Base-by-base conservation (phyloP, 2,797 vertebrate genomes). In the Apogon talboti region DNA sequence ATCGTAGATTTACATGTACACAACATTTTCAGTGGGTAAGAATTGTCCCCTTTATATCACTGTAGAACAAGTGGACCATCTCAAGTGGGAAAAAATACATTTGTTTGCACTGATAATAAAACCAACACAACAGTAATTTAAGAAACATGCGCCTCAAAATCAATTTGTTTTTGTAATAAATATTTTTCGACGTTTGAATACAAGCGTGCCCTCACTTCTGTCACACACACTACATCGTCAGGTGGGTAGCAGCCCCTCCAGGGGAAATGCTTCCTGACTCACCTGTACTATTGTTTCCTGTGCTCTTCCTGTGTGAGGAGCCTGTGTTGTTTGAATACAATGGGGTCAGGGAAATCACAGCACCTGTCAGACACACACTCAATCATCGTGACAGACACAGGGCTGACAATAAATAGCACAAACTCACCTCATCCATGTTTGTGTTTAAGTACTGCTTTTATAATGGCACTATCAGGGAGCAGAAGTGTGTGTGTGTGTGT, bases 311-410 rank as follows among this genome's bases (percentile, higher is more conserved):
- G 91, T 90, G 67, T 79, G 83, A 89, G 83, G 66, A 88, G 76
- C 50, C 74, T 57, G 72, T 88, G 86, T 87, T 90, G 90, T 88
- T 88, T 88, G 81, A 90, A 90, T 86, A 91, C 89, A 92, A 89
- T 85, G 84, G 74, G 86, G 87, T 90, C 89, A 89, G 63, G 38
- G 35, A 79, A 88, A 89, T 81, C 87, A 79, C 85, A 87, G 78
- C 74, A 81, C 47, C 80, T 87, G 84, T 84, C 84, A 85, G 71
- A 86, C 66, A 78, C 45, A 78, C 81, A 87, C 85, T 91, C 85
- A 65, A 86, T 91, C 86, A 90, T 78, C 55, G 66, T 82, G 87
- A 87, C 86, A 84, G 62, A 60, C 28, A 71, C 47, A 10, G 11
- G 35, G 72, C 60, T 63, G 56, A 71, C 71, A 82, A 82, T 70